Evolutionary conservation across 2,888 invertebrate genomes (phyloP).

Genomic region (Scelioninae gen. 2): DNA sequence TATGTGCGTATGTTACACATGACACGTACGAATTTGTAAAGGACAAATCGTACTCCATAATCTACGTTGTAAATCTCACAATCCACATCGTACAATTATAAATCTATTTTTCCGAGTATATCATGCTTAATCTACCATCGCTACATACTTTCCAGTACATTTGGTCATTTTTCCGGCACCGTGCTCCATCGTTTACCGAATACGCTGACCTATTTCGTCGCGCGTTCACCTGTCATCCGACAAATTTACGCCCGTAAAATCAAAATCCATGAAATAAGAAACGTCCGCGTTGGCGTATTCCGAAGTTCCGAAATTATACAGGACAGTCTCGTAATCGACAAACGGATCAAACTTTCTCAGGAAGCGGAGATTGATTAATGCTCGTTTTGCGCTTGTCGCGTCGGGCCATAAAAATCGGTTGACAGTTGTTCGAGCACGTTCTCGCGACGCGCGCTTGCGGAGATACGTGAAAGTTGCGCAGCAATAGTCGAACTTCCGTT

Average conservation of each 20-base stretch:
- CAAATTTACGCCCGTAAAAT: not conserved
- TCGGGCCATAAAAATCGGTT: slow-evolving; percentile 36
- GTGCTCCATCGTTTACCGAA: too few species aligned
- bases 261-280: not conserved
- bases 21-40: too few species aligned
- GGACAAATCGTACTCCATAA: too few species aligned
- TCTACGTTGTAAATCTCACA: too few species aligned
- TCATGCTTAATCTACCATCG: too few species aligned
- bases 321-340: slow-evolving; percentile 25
- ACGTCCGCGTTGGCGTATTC: not conserved
- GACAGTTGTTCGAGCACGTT: slow-evolving; percentile 45
- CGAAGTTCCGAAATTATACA: slow-evolving; percentile 18
- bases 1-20: too few species aligned
- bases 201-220: too few species aligned
- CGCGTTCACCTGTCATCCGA: too few species aligned
- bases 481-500: slow-evolving; percentile 48
- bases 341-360: slow-evolving; percentile 29
- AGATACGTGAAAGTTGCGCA: slow-evolving; percentile 39
- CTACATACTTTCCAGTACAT: too few species aligned
- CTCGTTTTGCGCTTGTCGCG: slow-evolving; percentile 31
- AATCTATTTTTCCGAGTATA: too few species aligned
- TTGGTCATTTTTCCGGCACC: too few species aligned
- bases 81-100: too few species aligned
- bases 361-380: slow-evolving; percentile 40
- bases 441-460: slow-evolving; percentile 27